Evolutionary conservation across 2,113 vertebrate genomes (phyloP).

Genomic region (Calcarius ornatus): DNA sequence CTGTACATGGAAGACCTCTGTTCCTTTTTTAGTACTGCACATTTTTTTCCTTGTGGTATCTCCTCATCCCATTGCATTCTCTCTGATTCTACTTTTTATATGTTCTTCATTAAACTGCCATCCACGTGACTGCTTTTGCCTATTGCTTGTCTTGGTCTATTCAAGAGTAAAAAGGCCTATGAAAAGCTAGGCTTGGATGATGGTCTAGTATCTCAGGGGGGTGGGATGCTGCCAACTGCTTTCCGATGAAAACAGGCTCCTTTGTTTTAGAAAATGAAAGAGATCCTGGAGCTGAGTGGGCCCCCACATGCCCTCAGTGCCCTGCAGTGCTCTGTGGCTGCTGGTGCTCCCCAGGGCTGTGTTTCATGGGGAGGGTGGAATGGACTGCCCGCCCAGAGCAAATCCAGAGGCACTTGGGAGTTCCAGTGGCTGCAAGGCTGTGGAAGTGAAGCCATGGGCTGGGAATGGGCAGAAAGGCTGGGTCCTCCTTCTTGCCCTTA

Average conservation of each 20-base stretch:
- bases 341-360: neutral
- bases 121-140: constrained; percentile 2
- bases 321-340: neutral
- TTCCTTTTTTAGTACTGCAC: neutral
- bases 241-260: constrained; percentile 29
- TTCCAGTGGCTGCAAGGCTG: neutral
- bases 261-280: constrained; percentile 39
- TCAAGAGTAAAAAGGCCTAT: constrained; percentile 28
- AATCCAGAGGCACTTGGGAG: neutral
- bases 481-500: neutral
- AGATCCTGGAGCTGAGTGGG: neutral
- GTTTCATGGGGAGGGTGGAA: neutral
- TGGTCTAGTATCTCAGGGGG: neutral
- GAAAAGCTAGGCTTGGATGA: constrained; percentile 24
- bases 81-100: neutral
- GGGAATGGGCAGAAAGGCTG: rapidly evolving
- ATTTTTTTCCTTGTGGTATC: neutral
- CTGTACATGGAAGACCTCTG: neutral
- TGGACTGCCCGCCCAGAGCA: neutral
- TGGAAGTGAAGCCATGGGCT: neutral
- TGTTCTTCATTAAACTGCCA: constrained; percentile 9
- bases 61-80: rapidly evolving
- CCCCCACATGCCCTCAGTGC: neutral
- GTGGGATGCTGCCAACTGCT: neutral
- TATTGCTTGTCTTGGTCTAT: constrained; percentile 8